phyloP scores from a whole-genome alignment of 2,888 invertebrate species.

The Erebia aethiops region DNA sequence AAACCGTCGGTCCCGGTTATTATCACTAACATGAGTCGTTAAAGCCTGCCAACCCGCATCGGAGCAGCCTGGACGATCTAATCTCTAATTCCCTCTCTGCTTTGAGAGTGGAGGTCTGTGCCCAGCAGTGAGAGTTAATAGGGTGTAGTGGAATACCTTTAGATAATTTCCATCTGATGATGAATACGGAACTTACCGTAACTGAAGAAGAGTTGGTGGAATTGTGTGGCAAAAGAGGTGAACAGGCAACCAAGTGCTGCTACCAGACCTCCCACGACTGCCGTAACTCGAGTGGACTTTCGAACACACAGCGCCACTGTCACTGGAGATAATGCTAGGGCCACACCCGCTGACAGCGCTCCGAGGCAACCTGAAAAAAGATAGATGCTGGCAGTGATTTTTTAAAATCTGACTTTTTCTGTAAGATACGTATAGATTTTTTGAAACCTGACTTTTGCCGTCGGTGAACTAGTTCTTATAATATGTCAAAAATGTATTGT shows the following conservation, averaged over 20 bases:
- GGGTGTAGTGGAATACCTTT: not conserved
- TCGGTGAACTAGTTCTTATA: too few species aligned
- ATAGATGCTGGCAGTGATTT: not conserved
- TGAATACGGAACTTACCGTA: conserved; percentile 72
- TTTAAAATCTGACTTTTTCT: too few species aligned
- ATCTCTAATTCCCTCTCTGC: not conserved
- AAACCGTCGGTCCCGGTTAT: too few species aligned
- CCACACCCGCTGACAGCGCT: conserved; percentile 89
- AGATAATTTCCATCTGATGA: not conserved
- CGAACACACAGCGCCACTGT: conserved; percentile 92
- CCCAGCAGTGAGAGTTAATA: not conserved
- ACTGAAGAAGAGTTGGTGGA: conserved; percentile 95
- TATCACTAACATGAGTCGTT: too few species aligned
- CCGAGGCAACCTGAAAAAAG: conserved; percentile 89
- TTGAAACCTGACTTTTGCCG: too few species aligned
- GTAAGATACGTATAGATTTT: too few species aligned
- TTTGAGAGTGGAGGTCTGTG: not conserved
- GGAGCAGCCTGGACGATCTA: not conserved
- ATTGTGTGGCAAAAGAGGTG: conserved; percentile 94
- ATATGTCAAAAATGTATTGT: too few species aligned
- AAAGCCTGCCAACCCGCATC: not conserved
- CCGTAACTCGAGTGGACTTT: conserved; percentile 93
- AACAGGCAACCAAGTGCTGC: conserved; percentile 94
- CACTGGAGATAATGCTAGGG: conserved; percentile 91
- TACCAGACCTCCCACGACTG: conserved; percentile 93